Evolutionary conservation across 2,113 vertebrate species (phyloP).

Genomic region (Panurus biarmicus): DNA sequence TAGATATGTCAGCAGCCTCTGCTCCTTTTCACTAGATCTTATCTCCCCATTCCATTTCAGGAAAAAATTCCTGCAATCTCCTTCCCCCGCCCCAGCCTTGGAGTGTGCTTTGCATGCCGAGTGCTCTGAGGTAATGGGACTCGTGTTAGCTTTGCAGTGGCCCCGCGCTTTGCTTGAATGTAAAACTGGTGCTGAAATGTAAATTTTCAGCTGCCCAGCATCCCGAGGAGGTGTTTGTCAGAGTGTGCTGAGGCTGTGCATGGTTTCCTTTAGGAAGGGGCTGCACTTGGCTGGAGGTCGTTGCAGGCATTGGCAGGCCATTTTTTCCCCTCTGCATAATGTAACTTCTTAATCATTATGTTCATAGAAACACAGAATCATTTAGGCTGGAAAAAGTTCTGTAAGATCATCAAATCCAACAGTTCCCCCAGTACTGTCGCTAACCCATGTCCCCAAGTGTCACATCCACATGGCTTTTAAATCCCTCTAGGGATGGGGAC

Average conservation of each 20-base stretch:
- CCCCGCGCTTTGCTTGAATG: neutral
- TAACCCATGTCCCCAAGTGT: neutral
- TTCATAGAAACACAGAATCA: neutral
- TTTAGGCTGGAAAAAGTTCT: neutral
- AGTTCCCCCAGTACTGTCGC: neutral
- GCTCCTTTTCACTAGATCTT: neutral
- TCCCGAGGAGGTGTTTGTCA: neutral
- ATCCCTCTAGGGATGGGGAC: neutral
- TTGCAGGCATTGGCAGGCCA: neutral
- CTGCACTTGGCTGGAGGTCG: neutral
- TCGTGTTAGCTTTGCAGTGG: neutral
- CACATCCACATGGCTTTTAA: neutral
- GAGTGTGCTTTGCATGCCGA: neutral
- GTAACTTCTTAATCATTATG: neutral
- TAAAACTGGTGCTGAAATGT: neutral
- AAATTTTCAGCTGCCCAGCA: neutral
- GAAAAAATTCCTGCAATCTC: neutral
- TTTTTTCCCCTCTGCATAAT: neutral
- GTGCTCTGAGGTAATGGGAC: neutral
- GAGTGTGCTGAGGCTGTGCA: neutral
- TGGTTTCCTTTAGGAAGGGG: neutral
- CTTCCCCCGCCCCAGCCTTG: neutral
- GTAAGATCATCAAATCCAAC: no score
- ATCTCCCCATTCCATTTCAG: neutral
- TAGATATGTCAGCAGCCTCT: neutral